These are phyloP conservation scores for Ophion costatus DNA, from an alignment of 2,888 invertebrate genomes.

Conservation along the genomic window DNA sequence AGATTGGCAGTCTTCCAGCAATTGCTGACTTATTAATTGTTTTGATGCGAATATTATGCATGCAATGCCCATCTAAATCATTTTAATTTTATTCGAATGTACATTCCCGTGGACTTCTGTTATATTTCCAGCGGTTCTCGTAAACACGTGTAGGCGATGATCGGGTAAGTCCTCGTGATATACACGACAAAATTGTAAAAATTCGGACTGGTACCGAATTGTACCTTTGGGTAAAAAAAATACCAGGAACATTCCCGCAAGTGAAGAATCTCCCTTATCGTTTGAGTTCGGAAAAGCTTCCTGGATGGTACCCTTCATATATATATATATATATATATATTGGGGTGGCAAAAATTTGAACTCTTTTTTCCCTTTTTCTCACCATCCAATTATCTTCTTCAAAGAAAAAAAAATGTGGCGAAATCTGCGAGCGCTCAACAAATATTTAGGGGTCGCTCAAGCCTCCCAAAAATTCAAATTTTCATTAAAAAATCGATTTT, in stretches of 20 bases:
- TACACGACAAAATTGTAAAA: no score
- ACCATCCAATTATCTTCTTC: no score
- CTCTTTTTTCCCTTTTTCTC: no score
- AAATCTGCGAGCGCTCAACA: no score
- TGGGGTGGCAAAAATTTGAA: no score
- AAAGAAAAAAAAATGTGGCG: no score
- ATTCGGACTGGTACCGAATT: no score
- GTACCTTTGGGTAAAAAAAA: background rate
- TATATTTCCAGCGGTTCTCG: background rate
- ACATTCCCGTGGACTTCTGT: background rate
- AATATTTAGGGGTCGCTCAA: no score
- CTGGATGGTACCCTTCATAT: background rate
- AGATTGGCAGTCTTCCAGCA: background rate
- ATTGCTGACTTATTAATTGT: background rate
- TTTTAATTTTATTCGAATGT: background rate
- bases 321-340: constrained; percentile 9
- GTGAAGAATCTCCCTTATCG: background rate
- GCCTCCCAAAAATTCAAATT: no score
- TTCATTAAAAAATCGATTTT: no score
- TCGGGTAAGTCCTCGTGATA: no score
- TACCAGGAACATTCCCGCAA: background rate
- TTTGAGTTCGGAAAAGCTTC: background rate
- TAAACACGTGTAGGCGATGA: no score
- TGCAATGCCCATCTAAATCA: background rate
- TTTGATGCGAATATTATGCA: background rate